Conservation (phyloP, 2,888 invertebrate genomes). For the Epinotia ramella region DNA sequence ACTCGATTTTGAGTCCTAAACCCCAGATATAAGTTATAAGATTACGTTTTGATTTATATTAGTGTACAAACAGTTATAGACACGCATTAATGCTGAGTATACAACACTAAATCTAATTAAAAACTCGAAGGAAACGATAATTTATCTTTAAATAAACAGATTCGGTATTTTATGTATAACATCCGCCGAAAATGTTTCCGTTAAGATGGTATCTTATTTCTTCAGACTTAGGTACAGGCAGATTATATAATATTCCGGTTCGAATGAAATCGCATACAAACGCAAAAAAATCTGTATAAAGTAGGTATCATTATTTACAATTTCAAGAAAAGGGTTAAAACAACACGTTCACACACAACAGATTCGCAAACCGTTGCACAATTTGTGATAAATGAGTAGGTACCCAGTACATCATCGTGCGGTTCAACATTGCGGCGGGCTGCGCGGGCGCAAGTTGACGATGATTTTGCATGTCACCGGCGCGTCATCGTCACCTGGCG, state of each 20-base stretch:
- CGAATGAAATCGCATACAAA: too few species aligned
- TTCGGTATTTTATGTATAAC: conserved; percentile 3
- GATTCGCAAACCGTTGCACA: neutral
- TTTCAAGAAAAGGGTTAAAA: neutral
- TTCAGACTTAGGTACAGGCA: neutral
- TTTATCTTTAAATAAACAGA: conserved; percentile 20
- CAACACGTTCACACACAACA: neutral
- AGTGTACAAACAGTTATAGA: neutral
- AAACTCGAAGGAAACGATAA: conserved; percentile 20
- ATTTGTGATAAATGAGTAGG: neutral
- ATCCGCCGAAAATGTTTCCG: neutral
- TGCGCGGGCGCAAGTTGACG: neutral
- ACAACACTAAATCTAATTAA: conserved; percentile 7
- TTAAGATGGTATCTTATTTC: neutral
- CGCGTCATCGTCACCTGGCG: conserved; percentile 22
- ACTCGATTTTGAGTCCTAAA: neutral
- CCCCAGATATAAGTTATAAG: neutral
- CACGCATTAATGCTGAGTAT: neutral
- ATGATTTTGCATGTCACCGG: conserved; percentile 19
- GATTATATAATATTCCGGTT: too few species aligned
- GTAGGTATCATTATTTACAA: too few species aligned
- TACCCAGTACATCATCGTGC: conserved; percentile 4
- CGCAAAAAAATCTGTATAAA: too few species aligned
- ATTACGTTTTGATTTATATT: neutral
- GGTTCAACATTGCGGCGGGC: neutral